These are phyloP conservation scores for Nomada goodeniana DNA, from an alignment of 2,888 invertebrate species.

Conservation along the genomic window DNA sequence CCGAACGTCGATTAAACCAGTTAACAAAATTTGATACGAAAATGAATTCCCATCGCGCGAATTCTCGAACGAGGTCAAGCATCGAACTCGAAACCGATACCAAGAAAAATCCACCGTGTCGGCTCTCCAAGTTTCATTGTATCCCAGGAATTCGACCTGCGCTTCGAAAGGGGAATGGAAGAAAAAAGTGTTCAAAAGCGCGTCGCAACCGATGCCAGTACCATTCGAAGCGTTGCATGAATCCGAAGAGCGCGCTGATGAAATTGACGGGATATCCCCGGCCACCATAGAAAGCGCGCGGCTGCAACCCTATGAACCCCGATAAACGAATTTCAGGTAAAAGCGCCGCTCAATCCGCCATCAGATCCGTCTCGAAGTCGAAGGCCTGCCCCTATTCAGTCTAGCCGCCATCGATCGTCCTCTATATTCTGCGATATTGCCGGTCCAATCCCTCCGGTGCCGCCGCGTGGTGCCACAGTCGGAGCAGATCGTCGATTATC, in stretches of 20 bases:
- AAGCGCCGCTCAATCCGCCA: slow-evolving; percentile 53
- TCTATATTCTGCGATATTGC: slow-evolving; percentile 42
- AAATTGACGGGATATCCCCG: slow-evolving; percentile 48
- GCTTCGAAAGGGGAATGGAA: neutral
- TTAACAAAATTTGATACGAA: no score
- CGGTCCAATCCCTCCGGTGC: slow-evolving; percentile 37
- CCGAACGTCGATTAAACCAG: no score
- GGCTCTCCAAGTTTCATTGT: neutral
- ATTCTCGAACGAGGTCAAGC: no score
- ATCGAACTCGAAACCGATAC: no score
- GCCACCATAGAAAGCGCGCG: slow-evolving; percentile 31
- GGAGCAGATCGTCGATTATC: slow-evolving; percentile 49
- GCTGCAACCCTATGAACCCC: slow-evolving; percentile 48
- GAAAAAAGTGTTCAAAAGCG: slow-evolving; percentile 22
- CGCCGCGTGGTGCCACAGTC: neutral
- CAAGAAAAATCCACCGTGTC: no score
- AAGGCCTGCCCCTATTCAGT: slow-evolving; percentile 24
- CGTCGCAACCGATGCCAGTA: slow-evolving; percentile 17
- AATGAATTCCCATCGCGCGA: no score
- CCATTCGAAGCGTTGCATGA: slow-evolving; percentile 27
- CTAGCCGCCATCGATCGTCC: slow-evolving; percentile 35
- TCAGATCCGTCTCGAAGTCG: slow-evolving; percentile 57
- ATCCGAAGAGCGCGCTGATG: slow-evolving; percentile 44
- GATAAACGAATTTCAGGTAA: slow-evolving; percentile 65
- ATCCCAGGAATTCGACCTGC: neutral